Conservation (phyloP, 1,140 invertebrate genomes). For the Ephestia elutella region DNA sequence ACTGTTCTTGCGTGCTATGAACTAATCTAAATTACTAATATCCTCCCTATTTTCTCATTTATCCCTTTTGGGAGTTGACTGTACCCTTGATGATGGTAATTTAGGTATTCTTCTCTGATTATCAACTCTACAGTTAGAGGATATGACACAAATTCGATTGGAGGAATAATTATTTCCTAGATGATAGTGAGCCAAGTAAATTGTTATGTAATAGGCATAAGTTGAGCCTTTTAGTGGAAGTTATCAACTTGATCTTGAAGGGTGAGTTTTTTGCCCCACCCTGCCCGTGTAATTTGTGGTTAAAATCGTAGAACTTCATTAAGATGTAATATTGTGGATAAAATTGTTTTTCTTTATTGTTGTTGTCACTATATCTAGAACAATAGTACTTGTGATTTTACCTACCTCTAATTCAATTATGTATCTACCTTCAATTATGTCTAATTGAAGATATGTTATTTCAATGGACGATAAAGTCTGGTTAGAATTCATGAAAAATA, state of each 20-base stretch:
- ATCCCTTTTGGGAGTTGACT: neutral
- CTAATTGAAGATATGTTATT: no score
- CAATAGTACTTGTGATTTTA: no score
- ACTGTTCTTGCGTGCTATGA: neutral
- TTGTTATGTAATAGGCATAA: neutral
- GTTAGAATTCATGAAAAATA: no score
- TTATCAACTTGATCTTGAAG: conserved; percentile 1
- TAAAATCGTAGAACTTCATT: no score
- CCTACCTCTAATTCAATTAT: no score
- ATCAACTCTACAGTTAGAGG: neutral
- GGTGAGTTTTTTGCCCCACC: neutral
- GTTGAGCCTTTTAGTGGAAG: neutral
- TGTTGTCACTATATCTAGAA: no score
- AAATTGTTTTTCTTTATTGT: no score
- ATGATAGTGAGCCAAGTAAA: conserved; percentile 1
- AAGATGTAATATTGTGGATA: no score
- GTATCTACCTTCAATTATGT: no score
- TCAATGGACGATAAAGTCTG: no score
- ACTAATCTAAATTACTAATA: neutral
- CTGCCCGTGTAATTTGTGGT: neutral
- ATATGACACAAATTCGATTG: neutral
- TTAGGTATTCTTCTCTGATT: neutral
- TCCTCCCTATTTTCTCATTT: neutral
- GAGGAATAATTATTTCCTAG: neutral
- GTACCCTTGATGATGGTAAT: neutral